These are phyloP conservation scores for Lamellibrachia luymesi DNA, from an alignment of 1,140 invertebrate genomes.

Conservation along the genomic window DNA sequence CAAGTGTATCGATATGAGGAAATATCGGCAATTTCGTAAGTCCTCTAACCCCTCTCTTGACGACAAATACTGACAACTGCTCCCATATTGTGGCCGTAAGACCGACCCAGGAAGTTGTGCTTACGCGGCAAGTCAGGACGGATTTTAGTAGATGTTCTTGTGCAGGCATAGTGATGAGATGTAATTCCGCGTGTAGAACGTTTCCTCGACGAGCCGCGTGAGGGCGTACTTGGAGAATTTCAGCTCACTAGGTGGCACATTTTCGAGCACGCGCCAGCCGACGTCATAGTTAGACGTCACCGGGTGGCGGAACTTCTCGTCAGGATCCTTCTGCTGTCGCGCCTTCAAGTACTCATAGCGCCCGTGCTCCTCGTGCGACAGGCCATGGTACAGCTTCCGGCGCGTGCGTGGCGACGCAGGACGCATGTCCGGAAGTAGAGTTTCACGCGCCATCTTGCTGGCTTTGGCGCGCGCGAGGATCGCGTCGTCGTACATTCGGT, in stretches of 20 bases:
- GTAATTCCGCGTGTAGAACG: conserved; percentile 54
- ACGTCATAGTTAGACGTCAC: conserved; percentile 51
- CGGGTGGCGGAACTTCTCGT: conserved; percentile 52
- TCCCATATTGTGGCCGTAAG: too few species aligned
- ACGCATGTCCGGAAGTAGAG: conserved; percentile 39
- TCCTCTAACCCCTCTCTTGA: too few species aligned
- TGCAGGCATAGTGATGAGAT: conserved; percentile 33
- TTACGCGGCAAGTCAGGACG: neutral
- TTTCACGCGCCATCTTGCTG: neutral
- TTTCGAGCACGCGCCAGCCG: conserved; percentile 53
- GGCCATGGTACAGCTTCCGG: conserved; percentile 48
- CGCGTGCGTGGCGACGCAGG: conserved; percentile 35
- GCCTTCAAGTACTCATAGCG: conserved; percentile 46
- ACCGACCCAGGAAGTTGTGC: too few species aligned
- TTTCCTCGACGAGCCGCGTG: conserved; percentile 49
- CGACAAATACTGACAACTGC: too few species aligned
- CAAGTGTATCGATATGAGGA: too few species aligned
- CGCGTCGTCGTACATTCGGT: neutral
- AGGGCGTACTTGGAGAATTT: conserved; percentile 50
- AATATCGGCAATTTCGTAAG: too few species aligned
- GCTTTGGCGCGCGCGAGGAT: neutral
- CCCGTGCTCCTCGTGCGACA: conserved; percentile 54
- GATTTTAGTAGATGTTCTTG: neutral
- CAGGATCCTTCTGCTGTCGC: conserved; percentile 40
- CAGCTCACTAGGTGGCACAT: conserved; percentile 37